phyloP scores from a whole-genome alignment of 92 coral and sea anemone genomes.

The Phenganax subtilis region DNA sequence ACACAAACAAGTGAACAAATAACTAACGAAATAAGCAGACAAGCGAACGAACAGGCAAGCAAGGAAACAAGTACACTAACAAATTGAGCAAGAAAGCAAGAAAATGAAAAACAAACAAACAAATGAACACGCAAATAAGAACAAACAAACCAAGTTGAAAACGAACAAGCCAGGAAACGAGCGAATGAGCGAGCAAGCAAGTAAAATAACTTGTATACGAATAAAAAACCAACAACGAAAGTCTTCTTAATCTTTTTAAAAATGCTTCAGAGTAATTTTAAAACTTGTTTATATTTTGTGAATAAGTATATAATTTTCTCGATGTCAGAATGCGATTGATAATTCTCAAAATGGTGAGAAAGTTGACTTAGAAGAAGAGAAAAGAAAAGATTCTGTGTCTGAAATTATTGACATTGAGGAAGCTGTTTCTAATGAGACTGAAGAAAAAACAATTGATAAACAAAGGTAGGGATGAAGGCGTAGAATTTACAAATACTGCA shows the following conservation, averaged over 20 bases:
- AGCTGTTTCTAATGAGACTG: conserved; percentile 61
- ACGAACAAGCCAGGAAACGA: too few relatives aligned
- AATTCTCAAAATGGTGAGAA: conserved; percentile 35
- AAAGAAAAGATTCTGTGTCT: conserved; percentile 49
- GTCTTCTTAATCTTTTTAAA: too few relatives aligned
- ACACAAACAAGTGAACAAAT: background rate
- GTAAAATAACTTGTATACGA: too few relatives aligned
- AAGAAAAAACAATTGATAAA: conserved; percentile 8
- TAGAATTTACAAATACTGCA: too few relatives aligned
- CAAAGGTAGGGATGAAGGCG: background rate
- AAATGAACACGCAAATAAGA: too few relatives aligned
- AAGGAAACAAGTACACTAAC: background rate
- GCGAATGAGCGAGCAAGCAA: too few relatives aligned
- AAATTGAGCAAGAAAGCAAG: background rate
- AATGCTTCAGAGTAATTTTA: too few relatives aligned
- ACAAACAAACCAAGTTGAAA: too few relatives aligned
- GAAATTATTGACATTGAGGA: conserved; percentile 77
- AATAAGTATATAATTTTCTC: background rate
- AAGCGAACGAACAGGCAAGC: background rate
- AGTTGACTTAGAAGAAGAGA: conserved; percentile 52
- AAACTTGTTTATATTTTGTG: too few relatives aligned
- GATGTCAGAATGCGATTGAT: conserved; percentile 31
- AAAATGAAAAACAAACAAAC: too few relatives aligned
- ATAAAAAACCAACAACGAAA: too few relatives aligned
- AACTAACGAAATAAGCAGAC: background rate